Conservation (phyloP, 2,113 vertebrate genomes). For the Colinus virginianus region DNA sequence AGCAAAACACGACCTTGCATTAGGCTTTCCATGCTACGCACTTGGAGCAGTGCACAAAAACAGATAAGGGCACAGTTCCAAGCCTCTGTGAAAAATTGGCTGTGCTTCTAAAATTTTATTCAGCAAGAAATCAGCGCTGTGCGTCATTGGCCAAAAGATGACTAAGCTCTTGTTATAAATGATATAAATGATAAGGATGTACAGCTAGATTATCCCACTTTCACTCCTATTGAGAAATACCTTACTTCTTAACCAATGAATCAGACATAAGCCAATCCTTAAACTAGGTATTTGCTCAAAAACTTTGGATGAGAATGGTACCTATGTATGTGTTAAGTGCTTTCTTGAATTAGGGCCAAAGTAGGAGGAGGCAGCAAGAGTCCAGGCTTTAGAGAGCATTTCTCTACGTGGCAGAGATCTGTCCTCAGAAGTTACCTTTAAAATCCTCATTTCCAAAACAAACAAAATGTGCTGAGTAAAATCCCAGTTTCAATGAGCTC, state of each 20-base stretch:
- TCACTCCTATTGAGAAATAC: neutral
- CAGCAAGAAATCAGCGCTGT: slow-evolving; percentile 57
- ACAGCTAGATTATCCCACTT: slow-evolving; percentile 18
- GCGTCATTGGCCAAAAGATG: slow-evolving; percentile 67
- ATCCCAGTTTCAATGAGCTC: neutral
- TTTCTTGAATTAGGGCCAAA: slow-evolving; percentile 35
- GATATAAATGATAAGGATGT: slow-evolving; percentile 47
- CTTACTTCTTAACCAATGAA: slow-evolving; percentile 9
- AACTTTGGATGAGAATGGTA: neutral
- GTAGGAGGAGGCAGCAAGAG: neutral
- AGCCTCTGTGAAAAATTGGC: slow-evolving; percentile 50
- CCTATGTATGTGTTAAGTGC: slow-evolving; percentile 14
- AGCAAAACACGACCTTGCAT: slow-evolving; percentile 6
- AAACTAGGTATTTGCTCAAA: neutral
- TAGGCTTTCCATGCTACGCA: neutral
- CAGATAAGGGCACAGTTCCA: slow-evolving; percentile 25
- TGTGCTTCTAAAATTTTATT: slow-evolving; percentile 54
- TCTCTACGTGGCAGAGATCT: neutral
- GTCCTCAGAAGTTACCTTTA: neutral
- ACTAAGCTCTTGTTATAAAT: slow-evolving; percentile 64
- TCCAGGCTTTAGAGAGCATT: neutral
- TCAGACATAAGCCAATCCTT: slow-evolving; percentile 18
- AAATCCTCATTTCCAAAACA: slow-evolving; percentile 8
- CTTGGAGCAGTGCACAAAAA: slow-evolving; percentile 49
- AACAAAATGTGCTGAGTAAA: neutral